Conservation (phyloP, 2,888 invertebrate genomes). For the Chrysodeixis includens region DNA sequence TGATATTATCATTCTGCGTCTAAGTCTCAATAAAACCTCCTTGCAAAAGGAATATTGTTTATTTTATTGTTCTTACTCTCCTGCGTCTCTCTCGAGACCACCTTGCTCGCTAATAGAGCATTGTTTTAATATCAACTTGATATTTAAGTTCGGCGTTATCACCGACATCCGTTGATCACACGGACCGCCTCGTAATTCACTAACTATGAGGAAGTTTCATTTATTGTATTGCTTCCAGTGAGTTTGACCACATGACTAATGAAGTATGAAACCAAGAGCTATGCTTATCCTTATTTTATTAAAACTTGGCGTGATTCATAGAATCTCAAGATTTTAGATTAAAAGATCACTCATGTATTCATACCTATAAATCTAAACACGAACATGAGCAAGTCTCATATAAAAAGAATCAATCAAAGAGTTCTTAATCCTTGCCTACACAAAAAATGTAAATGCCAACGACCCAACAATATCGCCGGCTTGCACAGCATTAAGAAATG, state of each 20-base stretch:
- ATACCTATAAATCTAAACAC: neutral
- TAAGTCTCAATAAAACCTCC: too few species aligned
- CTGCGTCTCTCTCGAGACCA: conserved; percentile 6
- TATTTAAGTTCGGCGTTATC: conserved; percentile 35
- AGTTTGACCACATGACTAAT: conserved; percentile 19
- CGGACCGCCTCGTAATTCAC: conserved; percentile 34
- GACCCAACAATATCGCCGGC: conserved; percentile 7
- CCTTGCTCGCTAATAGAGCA: conserved; percentile 31
- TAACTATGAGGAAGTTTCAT: conserved; percentile 27
- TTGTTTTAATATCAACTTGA: conserved; percentile 37
- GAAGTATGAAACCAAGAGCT: neutral
- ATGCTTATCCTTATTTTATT: neutral
- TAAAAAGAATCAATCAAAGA: neutral
- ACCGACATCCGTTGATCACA: conserved; percentile 41
- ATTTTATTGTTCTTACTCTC: conserved; percentile 6
- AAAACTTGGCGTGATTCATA: neutral
- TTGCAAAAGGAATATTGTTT: too few species aligned
- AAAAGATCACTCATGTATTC: neutral
- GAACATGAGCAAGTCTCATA: neutral
- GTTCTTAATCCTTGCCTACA: conserved; percentile 1
- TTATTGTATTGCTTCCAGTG: conserved; percentile 20
- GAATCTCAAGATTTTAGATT: neutral
- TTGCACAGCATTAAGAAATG: conserved; percentile 22
- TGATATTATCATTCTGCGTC: too few species aligned
- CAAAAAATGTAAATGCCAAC: conserved; percentile 1